These are phyloP conservation scores for Reticulitermes lucifugus DNA, from an alignment of 2,888 invertebrate species.

Conservation along the genomic window DNA sequence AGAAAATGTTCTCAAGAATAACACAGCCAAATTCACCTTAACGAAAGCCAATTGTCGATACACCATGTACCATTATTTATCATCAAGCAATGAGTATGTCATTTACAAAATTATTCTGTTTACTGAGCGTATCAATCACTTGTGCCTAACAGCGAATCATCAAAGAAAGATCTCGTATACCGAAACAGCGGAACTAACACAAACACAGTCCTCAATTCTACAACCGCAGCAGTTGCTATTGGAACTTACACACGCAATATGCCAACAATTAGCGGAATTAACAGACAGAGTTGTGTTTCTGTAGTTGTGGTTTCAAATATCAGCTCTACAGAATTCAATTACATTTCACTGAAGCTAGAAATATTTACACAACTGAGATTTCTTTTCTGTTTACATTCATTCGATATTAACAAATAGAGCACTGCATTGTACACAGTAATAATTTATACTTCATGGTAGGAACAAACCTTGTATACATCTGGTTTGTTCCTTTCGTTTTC, in stretches of 20 bases:
- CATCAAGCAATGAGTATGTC: not conserved
- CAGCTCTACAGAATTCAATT: constrained; percentile 5
- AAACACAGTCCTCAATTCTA: not conserved
- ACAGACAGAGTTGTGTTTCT: not conserved
- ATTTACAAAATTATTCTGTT: not conserved
- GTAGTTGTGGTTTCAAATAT: not conserved
- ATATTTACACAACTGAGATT: not conserved
- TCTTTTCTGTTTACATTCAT: not conserved
- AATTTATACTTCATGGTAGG: too few species aligned
- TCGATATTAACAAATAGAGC: not conserved
- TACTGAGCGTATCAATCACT: not conserved
- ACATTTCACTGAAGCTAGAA: not conserved
- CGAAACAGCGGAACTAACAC: not conserved
- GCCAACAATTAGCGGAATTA: constrained; percentile 9
- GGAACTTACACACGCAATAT: not conserved
- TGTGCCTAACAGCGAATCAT: not conserved
- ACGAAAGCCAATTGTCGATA: not conserved
- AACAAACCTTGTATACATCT: too few species aligned
- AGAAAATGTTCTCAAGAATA: too few species aligned
- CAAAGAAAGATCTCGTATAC: not conserved
- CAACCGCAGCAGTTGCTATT: not conserved
- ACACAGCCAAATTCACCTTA: not conserved
- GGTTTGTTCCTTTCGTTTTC: too few species aligned
- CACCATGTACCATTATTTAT: not conserved
- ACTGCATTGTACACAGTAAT: not conserved